A percentile compares a stretch with the other conserved stretches of the same genome.
These are phyloP conservation scores for Anarrhichthys ocellatus DNA, from an alignment of 2,113 vertebrate genomes.

Conservation along the genomic window DNA sequence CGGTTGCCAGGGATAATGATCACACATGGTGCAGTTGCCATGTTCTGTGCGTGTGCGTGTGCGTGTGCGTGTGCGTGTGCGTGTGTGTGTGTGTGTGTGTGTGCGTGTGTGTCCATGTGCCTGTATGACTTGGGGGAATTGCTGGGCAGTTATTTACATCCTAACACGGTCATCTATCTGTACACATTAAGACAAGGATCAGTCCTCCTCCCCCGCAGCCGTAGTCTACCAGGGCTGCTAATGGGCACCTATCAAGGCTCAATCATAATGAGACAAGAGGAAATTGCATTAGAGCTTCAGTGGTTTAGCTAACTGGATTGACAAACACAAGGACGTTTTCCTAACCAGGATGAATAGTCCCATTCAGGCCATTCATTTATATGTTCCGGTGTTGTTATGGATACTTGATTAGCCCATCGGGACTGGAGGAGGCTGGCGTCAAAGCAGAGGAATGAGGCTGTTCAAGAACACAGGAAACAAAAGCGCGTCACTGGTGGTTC, in stretches of 20 bases:
- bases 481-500: slow-evolving; percentile 42
- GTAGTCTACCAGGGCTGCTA: slow-evolving; percentile 71
- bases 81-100: slow-evolving; percentile 24
- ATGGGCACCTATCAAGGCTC: slow-evolving; percentile 78
- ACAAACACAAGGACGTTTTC: slow-evolving; percentile 71
- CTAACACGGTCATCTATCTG: slow-evolving; percentile 68
- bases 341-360: slow-evolving; percentile 75
- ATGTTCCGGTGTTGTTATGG: slow-evolving; percentile 72
- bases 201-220: slow-evolving; percentile 77
- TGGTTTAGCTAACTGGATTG: slow-evolving; percentile 74
- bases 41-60: slow-evolving; percentile 15
- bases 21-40: slow-evolving; percentile 24
- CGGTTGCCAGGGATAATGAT: slow-evolving; percentile 57
- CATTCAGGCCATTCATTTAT: slow-evolving; percentile 73
- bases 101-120: background rate
- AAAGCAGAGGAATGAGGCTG: slow-evolving; percentile 73
- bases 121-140: slow-evolving; percentile 37
- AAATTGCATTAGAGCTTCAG: slow-evolving; percentile 73
- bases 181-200: slow-evolving; percentile 77
- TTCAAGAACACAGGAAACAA: slow-evolving; percentile 33
- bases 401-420: slow-evolving; percentile 69
- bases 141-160: slow-evolving; percentile 70
- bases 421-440: slow-evolving; percentile 49
- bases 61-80: background rate
- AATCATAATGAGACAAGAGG: slow-evolving; percentile 80